Conservation (phyloP, 2,797 vertebrate species). For the Acanthiza pusilla region DNA sequence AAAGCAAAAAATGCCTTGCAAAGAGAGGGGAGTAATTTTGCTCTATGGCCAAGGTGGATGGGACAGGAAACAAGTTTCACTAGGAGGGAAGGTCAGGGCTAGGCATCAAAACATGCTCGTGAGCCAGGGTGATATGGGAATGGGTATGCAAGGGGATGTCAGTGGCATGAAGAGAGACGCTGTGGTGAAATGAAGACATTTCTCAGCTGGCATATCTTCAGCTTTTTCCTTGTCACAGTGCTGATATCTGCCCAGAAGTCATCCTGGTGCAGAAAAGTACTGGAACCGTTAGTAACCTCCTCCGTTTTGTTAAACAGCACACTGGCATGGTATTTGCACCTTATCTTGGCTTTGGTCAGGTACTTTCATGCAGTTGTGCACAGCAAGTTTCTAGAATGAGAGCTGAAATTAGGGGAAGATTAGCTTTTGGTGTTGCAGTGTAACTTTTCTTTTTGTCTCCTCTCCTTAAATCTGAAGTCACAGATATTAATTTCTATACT, state of each 20-base stretch:
- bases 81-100: neutral
- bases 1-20: neutral
- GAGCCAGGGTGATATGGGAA: neutral
- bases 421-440: neutral
- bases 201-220: rapidly evolving
- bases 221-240: neutral
- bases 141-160: no score
- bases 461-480: neutral
- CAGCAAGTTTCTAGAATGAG: neutral
- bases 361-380: neutral
- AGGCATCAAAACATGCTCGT: neutral
- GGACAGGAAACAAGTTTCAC: neutral
- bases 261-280: rapidly evolving
- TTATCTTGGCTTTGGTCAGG: no score
- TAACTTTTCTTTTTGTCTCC: neutral
- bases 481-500: neutral
- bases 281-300: neutral
- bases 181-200: rapidly evolving
- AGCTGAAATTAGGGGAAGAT: neutral
- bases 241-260: neutral
- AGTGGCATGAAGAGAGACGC: neutral
- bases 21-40: neutral
- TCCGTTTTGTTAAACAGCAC: neutral
- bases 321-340: neutral
- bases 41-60: neutral